These are phyloP conservation scores for Meriones unguiculatus DNA, from an alignment of 2,113 vertebrate species.

Conservation along the genomic window DNA sequence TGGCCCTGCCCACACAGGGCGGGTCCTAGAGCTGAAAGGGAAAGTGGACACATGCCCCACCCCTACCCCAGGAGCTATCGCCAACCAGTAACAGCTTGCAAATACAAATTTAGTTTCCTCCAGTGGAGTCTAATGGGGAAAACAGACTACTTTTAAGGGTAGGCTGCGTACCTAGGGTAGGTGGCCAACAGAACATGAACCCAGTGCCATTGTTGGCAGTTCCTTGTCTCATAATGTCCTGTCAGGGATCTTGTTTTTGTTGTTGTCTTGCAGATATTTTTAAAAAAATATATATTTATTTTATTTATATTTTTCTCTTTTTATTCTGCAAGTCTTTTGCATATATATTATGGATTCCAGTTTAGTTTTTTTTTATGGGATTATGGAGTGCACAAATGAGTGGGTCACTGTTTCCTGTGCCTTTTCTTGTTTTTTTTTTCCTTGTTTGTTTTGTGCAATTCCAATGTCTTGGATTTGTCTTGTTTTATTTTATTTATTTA, in stretches of 20 bases:
- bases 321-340: not conserved
- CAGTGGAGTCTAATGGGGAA: not conserved
- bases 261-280: not conserved
- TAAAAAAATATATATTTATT: not conserved
- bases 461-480: not conserved
- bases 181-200: too few species aligned
- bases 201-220: too few species aligned
- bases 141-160: not conserved
- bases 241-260: not conserved
- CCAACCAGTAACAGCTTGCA: not conserved
- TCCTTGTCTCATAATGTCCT: not conserved
- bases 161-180: too few species aligned
- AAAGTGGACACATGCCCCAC: not conserved
- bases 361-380: not conserved
- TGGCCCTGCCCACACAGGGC: not conserved
- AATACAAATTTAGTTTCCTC: not conserved
- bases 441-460: not conserved
- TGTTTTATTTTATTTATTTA: not conserved
- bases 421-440: not conserved
- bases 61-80: not conserved
- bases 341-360: not conserved
- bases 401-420: not conserved
- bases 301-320: not conserved
- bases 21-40: not conserved
- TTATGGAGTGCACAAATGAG: not conserved